phyloP scores from a whole-genome alignment of 92 coral and sea anemone species.

The Actinostola sp. region DNA sequence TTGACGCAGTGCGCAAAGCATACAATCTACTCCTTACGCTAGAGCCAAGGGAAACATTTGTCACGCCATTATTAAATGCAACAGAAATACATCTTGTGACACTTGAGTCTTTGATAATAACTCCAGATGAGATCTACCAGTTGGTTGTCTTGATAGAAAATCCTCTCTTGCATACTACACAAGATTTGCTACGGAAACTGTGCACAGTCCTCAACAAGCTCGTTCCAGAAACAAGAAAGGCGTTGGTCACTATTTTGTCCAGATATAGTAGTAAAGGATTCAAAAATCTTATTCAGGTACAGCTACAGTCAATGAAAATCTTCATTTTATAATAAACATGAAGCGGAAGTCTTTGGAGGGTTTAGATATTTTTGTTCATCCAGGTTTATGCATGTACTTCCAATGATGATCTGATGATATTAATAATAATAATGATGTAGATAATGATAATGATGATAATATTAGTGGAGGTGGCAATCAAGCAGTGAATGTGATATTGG shows the following conservation, averaged over 20 bases:
- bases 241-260: conserved; percentile 58
- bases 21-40: conserved; percentile 69
- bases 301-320: neutral
- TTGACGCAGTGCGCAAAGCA: conserved; percentile 77
- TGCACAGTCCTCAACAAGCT: conserved; percentile 70
- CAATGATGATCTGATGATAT: no score
- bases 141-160: conserved; percentile 81
- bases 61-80: conserved; percentile 74
- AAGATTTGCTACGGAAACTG: conserved; percentile 72
- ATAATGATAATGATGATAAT: no score
- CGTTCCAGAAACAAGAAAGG: conserved; percentile 51
- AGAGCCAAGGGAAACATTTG: conserved; percentile 78
- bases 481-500: no score
- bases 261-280: conserved; percentile 47
- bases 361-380: no score
- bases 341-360: no score
- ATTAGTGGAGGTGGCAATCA: no score
- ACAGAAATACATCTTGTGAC: conserved; percentile 88
- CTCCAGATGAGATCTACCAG: conserved; percentile 76
- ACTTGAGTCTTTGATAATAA: conserved; percentile 57
- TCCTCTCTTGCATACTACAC: conserved; percentile 75
- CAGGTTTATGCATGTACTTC: no score
- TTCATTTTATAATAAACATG: no score
- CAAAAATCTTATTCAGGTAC: conserved; percentile 69
- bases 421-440: no score